Evolutionary conservation across 2,797 vertebrate species (phyloP).

Genomic region (Siniperca undulata): DNA sequence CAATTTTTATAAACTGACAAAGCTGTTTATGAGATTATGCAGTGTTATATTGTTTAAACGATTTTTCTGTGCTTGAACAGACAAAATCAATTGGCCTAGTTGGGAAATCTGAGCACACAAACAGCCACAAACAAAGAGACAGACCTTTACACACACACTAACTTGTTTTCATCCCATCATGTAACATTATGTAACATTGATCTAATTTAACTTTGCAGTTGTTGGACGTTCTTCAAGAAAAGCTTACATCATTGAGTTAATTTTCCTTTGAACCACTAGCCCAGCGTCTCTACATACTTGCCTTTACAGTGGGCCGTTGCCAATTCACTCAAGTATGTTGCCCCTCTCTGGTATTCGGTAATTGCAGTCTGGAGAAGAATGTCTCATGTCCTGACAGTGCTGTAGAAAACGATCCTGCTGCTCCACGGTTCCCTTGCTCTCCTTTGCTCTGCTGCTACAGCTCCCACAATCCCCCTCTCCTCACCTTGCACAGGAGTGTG

Average conservation of each 20-base stretch:
- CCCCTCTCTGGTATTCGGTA: conserved; percentile 73
- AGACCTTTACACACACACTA: neutral
- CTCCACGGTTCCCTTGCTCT: conserved; percentile 35
- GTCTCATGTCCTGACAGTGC: conserved; percentile 73
- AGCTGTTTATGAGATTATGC: conserved; percentile 54
- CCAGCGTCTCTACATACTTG: conserved; percentile 11
- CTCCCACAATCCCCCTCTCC: conserved; percentile 27
- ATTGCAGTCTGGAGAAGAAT: conserved; percentile 73
- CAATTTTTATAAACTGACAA: conserved; percentile 18
- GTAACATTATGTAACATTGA: conserved; percentile 22
- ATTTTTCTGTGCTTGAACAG: conserved; percentile 57
- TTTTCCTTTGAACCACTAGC: conserved; percentile 23
- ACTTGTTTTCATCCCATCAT: conserved; percentile 17
- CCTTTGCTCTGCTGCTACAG: conserved; percentile 18
- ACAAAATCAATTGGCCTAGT: conserved; percentile 47
- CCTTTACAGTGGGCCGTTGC: conserved; percentile 31
- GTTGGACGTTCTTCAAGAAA: conserved; percentile 4
- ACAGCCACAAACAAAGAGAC: conserved; percentile 1
- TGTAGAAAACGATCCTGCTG: conserved; percentile 45
- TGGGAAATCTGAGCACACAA: conserved; percentile 27
- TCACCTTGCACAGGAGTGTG: conserved; percentile 35
- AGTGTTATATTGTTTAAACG: conserved; percentile 44
- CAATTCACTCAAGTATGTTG: conserved; percentile 33
- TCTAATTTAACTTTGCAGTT: conserved; percentile 22
- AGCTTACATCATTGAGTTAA: conserved; percentile 19